Evolutionary conservation across 2,113 vertebrate species (phyloP).

Genomic region (Syrmaticus mikado): DNA sequence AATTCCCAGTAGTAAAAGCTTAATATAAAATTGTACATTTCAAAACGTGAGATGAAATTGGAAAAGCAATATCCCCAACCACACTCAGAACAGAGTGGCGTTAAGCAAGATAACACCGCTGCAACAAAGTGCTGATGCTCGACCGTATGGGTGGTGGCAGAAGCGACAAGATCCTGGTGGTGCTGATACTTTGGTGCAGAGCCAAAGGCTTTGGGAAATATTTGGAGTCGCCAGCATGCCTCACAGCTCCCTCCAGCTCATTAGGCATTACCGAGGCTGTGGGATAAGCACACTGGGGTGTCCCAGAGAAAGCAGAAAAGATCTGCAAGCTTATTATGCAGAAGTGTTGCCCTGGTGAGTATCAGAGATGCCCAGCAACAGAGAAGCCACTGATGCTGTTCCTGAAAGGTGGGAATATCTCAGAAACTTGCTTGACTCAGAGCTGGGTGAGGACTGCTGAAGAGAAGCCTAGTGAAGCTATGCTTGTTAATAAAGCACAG

Average conservation of each 20-base stretch:
- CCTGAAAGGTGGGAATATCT: neutral
- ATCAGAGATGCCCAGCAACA: neutral
- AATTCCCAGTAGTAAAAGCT: slow-evolving; percentile 49
- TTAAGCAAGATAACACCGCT: rapidly evolving
- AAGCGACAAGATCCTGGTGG: rapidly evolving
- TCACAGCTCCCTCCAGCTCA: neutral
- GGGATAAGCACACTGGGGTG: neutral
- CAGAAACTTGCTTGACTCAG: neutral
- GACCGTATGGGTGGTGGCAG: rapidly evolving
- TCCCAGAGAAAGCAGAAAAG: neutral
- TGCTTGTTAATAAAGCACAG: neutral
- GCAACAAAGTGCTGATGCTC: rapidly evolving
- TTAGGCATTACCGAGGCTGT: neutral
- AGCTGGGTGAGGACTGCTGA: neutral
- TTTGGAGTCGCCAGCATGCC: neutral
- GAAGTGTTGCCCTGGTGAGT: neutral
- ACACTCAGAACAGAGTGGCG: neutral
- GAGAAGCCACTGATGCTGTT: neutral
- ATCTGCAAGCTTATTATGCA: neutral
- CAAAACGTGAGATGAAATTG: slow-evolving; percentile 25
- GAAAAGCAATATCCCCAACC: neutral
- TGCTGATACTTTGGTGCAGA: rapidly evolving
- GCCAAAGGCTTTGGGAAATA: neutral
- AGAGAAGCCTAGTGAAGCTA: neutral
- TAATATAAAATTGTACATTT: slow-evolving; percentile 63